These are phyloP conservation scores for Macrophya alboannulata DNA, from an alignment of 2,888 invertebrate species.

Conservation along the genomic window DNA sequence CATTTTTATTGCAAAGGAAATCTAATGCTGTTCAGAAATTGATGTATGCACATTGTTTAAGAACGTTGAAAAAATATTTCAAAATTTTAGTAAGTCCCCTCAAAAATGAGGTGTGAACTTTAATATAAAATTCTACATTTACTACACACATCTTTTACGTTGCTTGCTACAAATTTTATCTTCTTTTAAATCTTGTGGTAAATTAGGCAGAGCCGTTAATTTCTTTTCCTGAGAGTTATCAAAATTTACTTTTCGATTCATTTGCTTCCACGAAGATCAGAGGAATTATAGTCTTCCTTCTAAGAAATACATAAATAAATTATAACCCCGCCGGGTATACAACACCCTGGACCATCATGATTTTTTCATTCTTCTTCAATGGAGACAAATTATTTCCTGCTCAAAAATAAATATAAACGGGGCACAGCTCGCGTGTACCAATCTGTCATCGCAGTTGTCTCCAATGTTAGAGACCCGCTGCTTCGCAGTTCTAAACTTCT, in stretches of 20 bases:
- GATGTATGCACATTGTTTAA: not conserved
- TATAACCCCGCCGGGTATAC: not conserved
- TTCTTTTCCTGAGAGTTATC: not conserved
- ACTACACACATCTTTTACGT: not conserved
- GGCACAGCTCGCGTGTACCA: conserved; percentile 41
- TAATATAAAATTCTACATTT: not conserved
- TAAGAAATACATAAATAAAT: conserved; percentile 13
- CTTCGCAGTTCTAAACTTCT: conserved; percentile 39
- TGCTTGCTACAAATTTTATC: not conserved
- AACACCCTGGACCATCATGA: not conserved
- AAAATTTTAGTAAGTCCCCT: not conserved
- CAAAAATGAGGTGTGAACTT: not conserved
- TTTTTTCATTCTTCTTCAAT: conserved; percentile 44
- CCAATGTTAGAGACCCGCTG: conserved; percentile 11
- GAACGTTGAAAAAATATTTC: not conserved
- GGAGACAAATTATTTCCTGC: conserved; percentile 48
- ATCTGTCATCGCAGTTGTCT: conserved; percentile 56
- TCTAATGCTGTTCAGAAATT: not conserved
- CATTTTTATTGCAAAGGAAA: not conserved
- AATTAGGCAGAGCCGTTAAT: not conserved
- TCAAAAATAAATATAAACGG: conserved; percentile 48
- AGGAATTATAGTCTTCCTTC: not conserved
- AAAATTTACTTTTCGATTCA: not conserved
- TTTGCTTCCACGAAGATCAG: not conserved
- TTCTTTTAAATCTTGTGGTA: not conserved